Conservation (phyloP, 2,113 vertebrate genomes). For the Maylandia zebra region DNA sequence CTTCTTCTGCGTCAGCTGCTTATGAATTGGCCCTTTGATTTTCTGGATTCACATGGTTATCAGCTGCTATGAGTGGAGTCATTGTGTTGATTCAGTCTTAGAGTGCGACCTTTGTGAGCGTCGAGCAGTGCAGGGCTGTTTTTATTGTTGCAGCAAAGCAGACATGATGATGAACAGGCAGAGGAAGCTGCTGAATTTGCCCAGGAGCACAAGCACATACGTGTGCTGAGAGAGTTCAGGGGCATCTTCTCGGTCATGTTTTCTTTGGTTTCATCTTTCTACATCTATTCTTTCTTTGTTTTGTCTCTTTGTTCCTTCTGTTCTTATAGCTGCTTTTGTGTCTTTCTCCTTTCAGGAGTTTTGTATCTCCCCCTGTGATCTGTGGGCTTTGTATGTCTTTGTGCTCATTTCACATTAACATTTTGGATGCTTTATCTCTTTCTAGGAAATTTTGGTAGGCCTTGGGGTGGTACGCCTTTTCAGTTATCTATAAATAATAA, state of each 20-base stretch:
- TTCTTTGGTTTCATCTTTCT: neutral
- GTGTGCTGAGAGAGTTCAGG: neutral
- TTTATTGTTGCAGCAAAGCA: neutral
- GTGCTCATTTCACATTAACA: neutral
- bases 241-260: neutral
- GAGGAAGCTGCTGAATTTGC: neutral
- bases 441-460: neutral
- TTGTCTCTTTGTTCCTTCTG: neutral
- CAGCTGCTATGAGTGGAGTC: neutral
- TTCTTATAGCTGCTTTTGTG: neutral
- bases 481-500: neutral
- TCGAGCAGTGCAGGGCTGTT: neutral
- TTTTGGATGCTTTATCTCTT: neutral
- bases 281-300: neutral
- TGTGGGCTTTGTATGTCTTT: neutral
- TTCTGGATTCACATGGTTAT: neutral
- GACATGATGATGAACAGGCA: neutral
- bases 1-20: neutral
- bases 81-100: neutral
- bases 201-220: neutral
- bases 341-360: neutral
- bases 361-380: neutral
- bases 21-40: neutral
- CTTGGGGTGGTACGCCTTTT: fast-evolving
- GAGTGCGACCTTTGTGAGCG: neutral